A percentile compares a stretch with the other conserved stretches of the same genome.
These are phyloP conservation scores for Caenorhabditis sp. DNA, from an alignment of 2,888 invertebrate species.

Conservation along the genomic window DNA sequence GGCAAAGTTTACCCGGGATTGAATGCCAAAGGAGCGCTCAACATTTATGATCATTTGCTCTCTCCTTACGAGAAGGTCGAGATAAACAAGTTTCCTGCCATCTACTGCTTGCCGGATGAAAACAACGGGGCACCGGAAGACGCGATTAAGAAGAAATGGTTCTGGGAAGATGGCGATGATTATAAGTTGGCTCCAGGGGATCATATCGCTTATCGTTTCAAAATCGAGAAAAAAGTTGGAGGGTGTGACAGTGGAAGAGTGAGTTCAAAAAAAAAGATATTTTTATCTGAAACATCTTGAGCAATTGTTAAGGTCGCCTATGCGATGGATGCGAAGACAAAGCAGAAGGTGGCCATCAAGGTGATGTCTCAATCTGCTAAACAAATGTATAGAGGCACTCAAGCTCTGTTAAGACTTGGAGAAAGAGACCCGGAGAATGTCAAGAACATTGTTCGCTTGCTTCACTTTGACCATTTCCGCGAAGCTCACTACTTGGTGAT, in stretches of 20 bases:
- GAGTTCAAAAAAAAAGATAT: not conserved
- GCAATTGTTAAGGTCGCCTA: not conserved
- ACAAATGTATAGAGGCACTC: not conserved
- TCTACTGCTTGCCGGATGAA: not conserved
- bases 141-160: not conserved
- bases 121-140: not conserved
- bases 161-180: not conserved
- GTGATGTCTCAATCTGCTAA: not conserved
- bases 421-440: not conserved
- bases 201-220: constrained; percentile 1
- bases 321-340: constrained; percentile 10
- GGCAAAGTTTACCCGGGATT: too few relatives aligned
- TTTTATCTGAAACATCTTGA: too few relatives aligned
- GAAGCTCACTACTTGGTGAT: constrained; percentile 12
- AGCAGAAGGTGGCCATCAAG: constrained; percentile 9
- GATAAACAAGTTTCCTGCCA: not conserved
- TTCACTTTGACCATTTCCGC: not conserved
- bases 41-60: not conserved
- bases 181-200: not conserved
- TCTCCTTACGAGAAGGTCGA: constrained; percentile 11
- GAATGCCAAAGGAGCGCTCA: not conserved
- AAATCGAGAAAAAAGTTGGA: not conserved
- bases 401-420: not conserved
- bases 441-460: constrained; percentile 1
- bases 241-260: not conserved